Conservation (phyloP, 2,113 vertebrate genomes). For the Apteryx mantelli region DNA sequence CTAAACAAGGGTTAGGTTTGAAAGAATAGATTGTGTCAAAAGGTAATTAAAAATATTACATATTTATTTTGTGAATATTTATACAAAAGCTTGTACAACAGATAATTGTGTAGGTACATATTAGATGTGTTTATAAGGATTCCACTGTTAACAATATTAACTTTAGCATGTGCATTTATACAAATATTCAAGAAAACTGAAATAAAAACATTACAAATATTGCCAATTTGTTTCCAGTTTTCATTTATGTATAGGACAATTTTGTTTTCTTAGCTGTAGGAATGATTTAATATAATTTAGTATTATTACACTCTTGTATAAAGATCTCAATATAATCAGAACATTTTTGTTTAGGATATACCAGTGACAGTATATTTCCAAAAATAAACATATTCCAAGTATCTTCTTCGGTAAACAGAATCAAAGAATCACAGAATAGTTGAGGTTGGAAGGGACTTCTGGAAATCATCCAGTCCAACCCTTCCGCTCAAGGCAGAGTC, state of each 20-base stretch:
- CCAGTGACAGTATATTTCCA: background rate
- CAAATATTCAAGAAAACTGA: background rate
- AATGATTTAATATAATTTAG: background rate
- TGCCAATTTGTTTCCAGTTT: too few species aligned
- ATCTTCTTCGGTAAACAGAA: background rate
- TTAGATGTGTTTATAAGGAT: background rate
- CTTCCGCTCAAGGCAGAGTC: too few species aligned
- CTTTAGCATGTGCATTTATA: background rate
- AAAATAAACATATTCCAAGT: background rate
- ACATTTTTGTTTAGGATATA: background rate
- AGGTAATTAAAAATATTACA: background rate
- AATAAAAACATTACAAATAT: background rate
- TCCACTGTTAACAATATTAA: background rate
- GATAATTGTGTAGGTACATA: background rate
- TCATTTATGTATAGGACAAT: background rate
- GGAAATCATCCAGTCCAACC: too few species aligned
- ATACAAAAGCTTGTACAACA: background rate
- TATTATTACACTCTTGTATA: background rate
- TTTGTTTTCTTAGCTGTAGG: background rate
- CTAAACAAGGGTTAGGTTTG: background rate
- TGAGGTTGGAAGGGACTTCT: background rate
- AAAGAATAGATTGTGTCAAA: background rate
- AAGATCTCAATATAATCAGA: background rate
- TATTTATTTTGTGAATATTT: background rate
- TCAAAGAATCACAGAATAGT: background rate